Evolutionary conservation across 2,888 invertebrate genomes (phyloP), one percentile per base, ranked within the genome.

Genomic region (Agriopis aurantiaria): DNA sequence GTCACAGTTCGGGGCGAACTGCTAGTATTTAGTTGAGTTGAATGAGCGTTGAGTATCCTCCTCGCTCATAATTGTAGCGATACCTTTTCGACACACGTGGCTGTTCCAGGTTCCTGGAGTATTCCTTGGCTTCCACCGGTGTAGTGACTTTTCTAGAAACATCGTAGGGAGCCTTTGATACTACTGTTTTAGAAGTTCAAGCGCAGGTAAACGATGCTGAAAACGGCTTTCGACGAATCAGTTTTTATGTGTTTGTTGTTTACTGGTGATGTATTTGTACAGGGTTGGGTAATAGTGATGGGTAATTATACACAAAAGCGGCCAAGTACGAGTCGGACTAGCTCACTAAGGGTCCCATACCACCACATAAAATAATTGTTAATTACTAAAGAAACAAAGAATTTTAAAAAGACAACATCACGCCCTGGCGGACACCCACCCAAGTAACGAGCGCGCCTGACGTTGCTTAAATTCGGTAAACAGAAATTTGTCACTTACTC

Each of bases 121-220:
- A 23, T 33, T 46, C 33, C 33, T n/a, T n/a, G n/a, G 11, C 9
- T 14, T n/a, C 23, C 7, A 33, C 7, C 12, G 8, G 58, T 46
- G n/a, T 52, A 52, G 61, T 52, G 17, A 11, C 61, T 52, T 60
- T 60, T 61, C 61, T 61, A 14, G 52, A 61, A 60, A 61, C 61
- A 52, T 11, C 61, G 17, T 33, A 8, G 61, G 61, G 41, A 52
- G 61, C 17, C 51, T 60, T 60, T 61, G 61, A 51, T 61, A 61
- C 14, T 11, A 61, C 17, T 41, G 61, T 61, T 60, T 53, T 41
- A 43, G 51, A 61, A 61, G 61, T 61, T 61, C 61, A 61, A 61
- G 61, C 51, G 23, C 58, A 58, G 46, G 58, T 58, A 58, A 58
- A 46, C 46, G 23, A 23, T 10, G 23, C 9, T 12, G 8, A 46